These are phyloP conservation scores for Percina caprodes DNA, from an alignment of 2,113 vertebrate species.

Conservation along the genomic window DNA sequence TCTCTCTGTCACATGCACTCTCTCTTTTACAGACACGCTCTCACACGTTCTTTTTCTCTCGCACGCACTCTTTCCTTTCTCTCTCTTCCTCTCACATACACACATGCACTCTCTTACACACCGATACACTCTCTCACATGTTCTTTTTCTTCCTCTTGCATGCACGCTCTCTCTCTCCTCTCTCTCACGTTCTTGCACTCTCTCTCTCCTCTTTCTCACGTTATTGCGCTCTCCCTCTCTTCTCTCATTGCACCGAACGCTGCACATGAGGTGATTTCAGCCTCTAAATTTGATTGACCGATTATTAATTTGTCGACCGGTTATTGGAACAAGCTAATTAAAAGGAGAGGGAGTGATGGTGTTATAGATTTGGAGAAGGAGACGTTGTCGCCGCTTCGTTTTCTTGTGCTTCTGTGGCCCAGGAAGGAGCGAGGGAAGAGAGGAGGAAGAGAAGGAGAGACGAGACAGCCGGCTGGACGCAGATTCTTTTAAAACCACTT, in stretches of 20 bases:
- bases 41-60: too few species aligned
- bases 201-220: slow-evolving; percentile 63
- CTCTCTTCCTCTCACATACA: slow-evolving; percentile 13
- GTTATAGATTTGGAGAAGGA: slow-evolving; percentile 22
- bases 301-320: slow-evolving; percentile 53
- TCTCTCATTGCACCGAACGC: slow-evolving; percentile 52
- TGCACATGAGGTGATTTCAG: slow-evolving; percentile 68
- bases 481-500: slow-evolving; percentile 57
- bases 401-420: slow-evolving; percentile 52
- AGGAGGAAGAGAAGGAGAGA: slow-evolving; percentile 11
- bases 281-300: slow-evolving; percentile 74
- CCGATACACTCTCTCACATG: too few species aligned
- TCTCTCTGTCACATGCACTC: too few species aligned
- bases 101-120: slow-evolving; percentile 24
- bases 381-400: slow-evolving; percentile 9
- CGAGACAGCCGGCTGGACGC: slow-evolving; percentile 33
- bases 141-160: too few species aligned
- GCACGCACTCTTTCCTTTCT: slow-evolving; percentile 26
- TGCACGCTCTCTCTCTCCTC: too few species aligned
- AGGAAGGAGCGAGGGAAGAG: slow-evolving; percentile 41
- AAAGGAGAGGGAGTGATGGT: slow-evolving; percentile 41
- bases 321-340: slow-evolving; percentile 74
- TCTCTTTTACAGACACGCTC: too few species aligned
- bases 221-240: slow-evolving; percentile 51
- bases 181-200: slow-evolving; percentile 22